phyloP scores from a whole-genome alignment of 2,888 invertebrate genomes.

The Orchesella flavescens region DNA sequence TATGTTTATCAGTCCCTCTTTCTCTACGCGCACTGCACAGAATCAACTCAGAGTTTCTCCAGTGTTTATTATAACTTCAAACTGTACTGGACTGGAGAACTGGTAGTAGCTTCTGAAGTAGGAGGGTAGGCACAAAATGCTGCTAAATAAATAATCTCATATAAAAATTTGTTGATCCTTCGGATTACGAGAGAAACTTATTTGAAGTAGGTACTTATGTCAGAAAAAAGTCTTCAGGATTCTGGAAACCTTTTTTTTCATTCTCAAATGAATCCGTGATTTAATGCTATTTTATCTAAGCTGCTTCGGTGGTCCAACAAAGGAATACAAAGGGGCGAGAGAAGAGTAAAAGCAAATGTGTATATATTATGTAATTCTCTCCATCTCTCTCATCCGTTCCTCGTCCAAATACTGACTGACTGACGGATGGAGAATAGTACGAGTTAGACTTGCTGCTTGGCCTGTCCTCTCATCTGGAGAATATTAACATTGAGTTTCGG shows the following conservation, averaged over 20 bases:
- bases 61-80: constrained; percentile 26
- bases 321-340: constrained; percentile 29
- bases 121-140: background rate
- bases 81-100: background rate
- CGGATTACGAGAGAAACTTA: background rate
- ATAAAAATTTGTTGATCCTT: constrained; percentile 19
- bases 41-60: background rate
- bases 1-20: background rate
- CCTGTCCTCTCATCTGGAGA: constrained; percentile 39
- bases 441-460: background rate
- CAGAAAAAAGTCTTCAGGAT: constrained; percentile 29
- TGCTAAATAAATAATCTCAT: constrained; percentile 37
- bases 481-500: constrained; percentile 9
- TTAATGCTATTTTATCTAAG: background rate
- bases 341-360: constrained; percentile 17
- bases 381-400: constrained; percentile 31
- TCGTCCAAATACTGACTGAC: constrained; percentile 56
- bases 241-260: background rate
- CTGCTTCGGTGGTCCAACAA: constrained; percentile 52
- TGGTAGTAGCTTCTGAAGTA: constrained; percentile 18
- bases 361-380: constrained; percentile 12
- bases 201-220: background rate
- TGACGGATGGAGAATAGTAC: constrained; percentile 10
- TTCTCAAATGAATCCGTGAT: background rate
- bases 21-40: background rate